Evolutionary conservation across 2,888 invertebrate genomes (phyloP), one percentile per base, ranked within the genome.

Genomic region (Blera fallax): DNA sequence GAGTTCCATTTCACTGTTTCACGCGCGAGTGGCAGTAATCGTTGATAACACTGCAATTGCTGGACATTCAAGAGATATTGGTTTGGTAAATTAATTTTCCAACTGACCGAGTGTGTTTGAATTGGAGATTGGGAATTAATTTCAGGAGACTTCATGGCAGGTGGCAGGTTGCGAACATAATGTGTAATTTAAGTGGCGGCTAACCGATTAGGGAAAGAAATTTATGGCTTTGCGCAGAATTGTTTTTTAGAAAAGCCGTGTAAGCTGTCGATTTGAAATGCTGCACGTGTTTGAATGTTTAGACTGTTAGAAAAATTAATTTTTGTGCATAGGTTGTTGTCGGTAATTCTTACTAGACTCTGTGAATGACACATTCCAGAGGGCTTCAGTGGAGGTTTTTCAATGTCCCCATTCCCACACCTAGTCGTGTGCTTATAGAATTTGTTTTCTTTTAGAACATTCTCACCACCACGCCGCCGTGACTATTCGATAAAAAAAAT

Each of bases 101-200:
- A 37, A 32, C 14, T n/a, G 34, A 37, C 32, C 14, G 16, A 32
- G 48, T 58, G 40, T 43, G 48, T 65, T 24, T 29, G 21, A 32
- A 60, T 64, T 34, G 64, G 40, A 62, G 62, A 79, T 79, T 79
- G 69, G 54, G 64, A 79, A 74, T 84, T 74, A 79, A 84, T 84
- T 79, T 64, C 60, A n/a, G 45, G 73, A 79, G 79, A 74, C 74
- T 69, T 58, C 56, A 56, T 58, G 79, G 62, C 79, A 79, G 69
- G 79, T 79, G 83, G 56, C 79, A 79, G 74, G 48, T 62, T 70
- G 40, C 73, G 79, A 69, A 74, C 60, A 69, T 76, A 37, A 74
- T 65, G 64, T 80, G 84, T 65, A 76, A 80, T 80, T 76, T 76
- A 80, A 80, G 69, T 76, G 84, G 64, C 74, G 45, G 74, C 62